Evolutionary conservation across 2,113 vertebrate species (phyloP).

Genomic region (Mola mola): DNA sequence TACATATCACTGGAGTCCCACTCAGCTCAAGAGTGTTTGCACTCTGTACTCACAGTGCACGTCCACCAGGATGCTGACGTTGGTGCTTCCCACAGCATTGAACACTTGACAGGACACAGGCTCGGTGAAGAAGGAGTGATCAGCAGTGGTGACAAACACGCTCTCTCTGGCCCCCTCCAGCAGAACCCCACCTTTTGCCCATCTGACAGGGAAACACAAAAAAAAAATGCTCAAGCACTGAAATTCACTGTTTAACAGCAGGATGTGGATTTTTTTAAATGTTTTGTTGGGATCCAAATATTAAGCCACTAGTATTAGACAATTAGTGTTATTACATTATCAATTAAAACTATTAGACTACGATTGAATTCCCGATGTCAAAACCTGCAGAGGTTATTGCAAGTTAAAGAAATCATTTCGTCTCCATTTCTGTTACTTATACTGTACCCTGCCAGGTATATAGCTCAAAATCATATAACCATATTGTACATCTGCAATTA

Average conservation of each 20-base stretch:
- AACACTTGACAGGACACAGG: slow-evolving; percentile 96
- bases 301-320: slow-evolving; percentile 12
- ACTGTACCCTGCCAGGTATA: slow-evolving; percentile 31
- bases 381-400: slow-evolving; percentile 24
- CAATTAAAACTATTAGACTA: slow-evolving; percentile 26
- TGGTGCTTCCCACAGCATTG: slow-evolving; percentile 95
- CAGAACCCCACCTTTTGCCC: slow-evolving; percentile 91
- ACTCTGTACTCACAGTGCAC: slow-evolving; percentile 89
- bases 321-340: slow-evolving; percentile 28
- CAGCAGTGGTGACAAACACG: slow-evolving; percentile 90
- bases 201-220: slow-evolving; percentile 74
- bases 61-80: slow-evolving; percentile 96
- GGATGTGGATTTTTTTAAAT: background rate
- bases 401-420: slow-evolving; percentile 14
- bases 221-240: background rate
- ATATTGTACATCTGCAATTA: slow-evolving; percentile 52
- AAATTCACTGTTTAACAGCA: no score
- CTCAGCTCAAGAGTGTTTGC: slow-evolving; percentile 8
- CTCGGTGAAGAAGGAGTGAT: slow-evolving; percentile 97
- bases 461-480: slow-evolving; percentile 46
- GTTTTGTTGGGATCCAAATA: slow-evolving; percentile 17
- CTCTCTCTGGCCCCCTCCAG: slow-evolving; percentile 90
- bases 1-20: background rate
- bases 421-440: slow-evolving; percentile 20
- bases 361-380: background rate